Conservation (phyloP, 2,888 invertebrate species). For the Chesias legatella region DNA sequence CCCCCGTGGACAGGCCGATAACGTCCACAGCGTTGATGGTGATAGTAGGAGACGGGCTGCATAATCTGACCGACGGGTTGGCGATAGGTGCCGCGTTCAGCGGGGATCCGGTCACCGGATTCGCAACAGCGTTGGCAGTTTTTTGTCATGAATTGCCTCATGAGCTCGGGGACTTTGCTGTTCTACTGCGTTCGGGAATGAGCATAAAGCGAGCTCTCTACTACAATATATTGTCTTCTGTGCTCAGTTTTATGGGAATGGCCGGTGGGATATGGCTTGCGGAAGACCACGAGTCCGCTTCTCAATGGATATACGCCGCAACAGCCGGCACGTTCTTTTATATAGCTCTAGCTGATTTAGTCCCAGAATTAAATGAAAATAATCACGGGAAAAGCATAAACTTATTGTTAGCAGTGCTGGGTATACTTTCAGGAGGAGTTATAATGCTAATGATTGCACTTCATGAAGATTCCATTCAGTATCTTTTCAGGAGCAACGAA, state of each 20-base stretch:
- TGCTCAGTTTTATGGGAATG: slow-evolving; percentile 89
- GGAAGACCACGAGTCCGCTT: slow-evolving; percentile 84
- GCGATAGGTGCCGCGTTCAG: slow-evolving; percentile 91
- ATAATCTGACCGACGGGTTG: slow-evolving; percentile 89
- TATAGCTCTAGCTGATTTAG: slow-evolving; percentile 89
- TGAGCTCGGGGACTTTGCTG: slow-evolving; percentile 90
- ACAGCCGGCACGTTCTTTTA: slow-evolving; percentile 91
- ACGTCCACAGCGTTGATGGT: slow-evolving; percentile 89
- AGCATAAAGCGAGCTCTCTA: slow-evolving; percentile 84
- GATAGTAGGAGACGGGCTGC: slow-evolving; percentile 88
- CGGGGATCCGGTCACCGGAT: slow-evolving; percentile 85
- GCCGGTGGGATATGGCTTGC: slow-evolving; percentile 85
- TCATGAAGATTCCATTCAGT: slow-evolving; percentile 82
- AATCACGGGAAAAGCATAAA: slow-evolving; percentile 75
- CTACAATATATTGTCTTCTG: slow-evolving; percentile 87
- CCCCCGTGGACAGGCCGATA: slow-evolving; percentile 73
- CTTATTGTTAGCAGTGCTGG: slow-evolving; percentile 82
- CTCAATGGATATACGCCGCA: slow-evolving; percentile 88
- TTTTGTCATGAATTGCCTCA: slow-evolving; percentile 91
- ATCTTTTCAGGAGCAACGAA: slow-evolving; percentile 61
- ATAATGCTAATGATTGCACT: slow-evolving; percentile 88
- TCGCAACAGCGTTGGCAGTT: slow-evolving; percentile 89
- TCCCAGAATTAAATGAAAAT: slow-evolving; percentile 82
- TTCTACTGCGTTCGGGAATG: slow-evolving; percentile 88
- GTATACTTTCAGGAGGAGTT: slow-evolving; percentile 83